Evolutionary conservation across 2,888 invertebrate species (phyloP), one percentile per base, ranked within the genome.

Genomic region (Caenorhabditis japonica): DNA sequence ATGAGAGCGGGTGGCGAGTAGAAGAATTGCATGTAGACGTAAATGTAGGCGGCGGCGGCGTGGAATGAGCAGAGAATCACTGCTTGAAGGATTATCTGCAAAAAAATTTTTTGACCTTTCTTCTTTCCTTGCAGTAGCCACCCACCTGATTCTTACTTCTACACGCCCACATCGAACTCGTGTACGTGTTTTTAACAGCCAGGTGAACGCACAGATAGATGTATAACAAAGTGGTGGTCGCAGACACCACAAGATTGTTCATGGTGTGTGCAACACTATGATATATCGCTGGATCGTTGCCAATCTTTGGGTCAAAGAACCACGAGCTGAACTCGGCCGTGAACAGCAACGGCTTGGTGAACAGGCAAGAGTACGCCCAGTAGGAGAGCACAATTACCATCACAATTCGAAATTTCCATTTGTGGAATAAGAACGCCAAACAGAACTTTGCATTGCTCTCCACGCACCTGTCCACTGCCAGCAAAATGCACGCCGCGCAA

Each of bases 11-110:
- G 36, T 19, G 61, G 44, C 3, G 52, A 44, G 46, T 52, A 53
- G 30, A 62, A 38, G 46, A 62, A 62, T 27, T 44, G 44, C 61
- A 62, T 62, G 53, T 53, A 62, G 25, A 44, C 61, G 27, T 62
- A 62, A 15, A 62, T 38, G 19, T 36, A 36, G 27, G 61, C 52
- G 12, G 44, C 52, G 7, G 36, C 44, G n/a, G 61, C 52, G 33
- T 61, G 60, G 27, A 61, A 61, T 12, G 36, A 23, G 44, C 60
- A 61, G 7, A 61, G 15, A 3, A 52, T 43, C 2, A 34, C 51
- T 1, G 51, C 60, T 61, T 61, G 58, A 7, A 59, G n/a, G 19
- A 59, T 47, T 3, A 59, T 43, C 58, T 39, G 25, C 10, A 33
- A 58, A n/a, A 3, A 5, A n/a, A 15, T 15, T 13, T 7, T 43